phyloP scores from a whole-genome alignment of 2,113 vertebrate species.

The Chinchilla lanigera region DNA sequence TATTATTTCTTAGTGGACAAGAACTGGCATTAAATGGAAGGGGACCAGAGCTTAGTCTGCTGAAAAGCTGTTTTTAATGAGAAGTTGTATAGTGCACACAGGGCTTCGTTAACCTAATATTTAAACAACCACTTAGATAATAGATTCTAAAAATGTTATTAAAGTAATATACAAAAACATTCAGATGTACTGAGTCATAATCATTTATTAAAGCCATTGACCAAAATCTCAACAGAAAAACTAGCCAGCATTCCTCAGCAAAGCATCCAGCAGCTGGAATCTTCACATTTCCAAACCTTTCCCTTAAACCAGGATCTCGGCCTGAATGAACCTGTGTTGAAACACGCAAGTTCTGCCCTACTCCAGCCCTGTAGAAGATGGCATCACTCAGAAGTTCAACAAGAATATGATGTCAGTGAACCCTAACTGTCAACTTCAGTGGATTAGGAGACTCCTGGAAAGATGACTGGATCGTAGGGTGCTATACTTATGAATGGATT shows the following conservation, averaged over 20 bases:
- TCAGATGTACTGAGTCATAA: not conserved
- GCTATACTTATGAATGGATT: not conserved
- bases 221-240: constrained; percentile 44
- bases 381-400: not conserved
- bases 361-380: not conserved
- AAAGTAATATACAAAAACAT: constrained; percentile 15
- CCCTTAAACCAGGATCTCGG: not conserved
- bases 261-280: not conserved
- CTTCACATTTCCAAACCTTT: not conserved
- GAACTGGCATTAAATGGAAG: not conserved
- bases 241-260: not conserved
- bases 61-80: not conserved
- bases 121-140: constrained; percentile 6
- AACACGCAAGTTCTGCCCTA: not conserved
- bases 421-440: not conserved
- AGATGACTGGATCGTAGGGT: too few relatives aligned
- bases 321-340: not conserved
- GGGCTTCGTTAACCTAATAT: constrained; percentile 4
- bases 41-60: not conserved
- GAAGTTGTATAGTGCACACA: not conserved
- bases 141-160: not conserved
- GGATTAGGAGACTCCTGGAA: too few relatives aligned
- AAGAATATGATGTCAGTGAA: not conserved
- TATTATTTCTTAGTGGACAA: constrained; percentile 21
- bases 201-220: not conserved